A percentile compares a stretch with the other conserved stretches of the same genome.
phyloP scores from a whole-genome alignment of 2,888 invertebrate genomes.

The Eupithecia vulgata region DNA sequence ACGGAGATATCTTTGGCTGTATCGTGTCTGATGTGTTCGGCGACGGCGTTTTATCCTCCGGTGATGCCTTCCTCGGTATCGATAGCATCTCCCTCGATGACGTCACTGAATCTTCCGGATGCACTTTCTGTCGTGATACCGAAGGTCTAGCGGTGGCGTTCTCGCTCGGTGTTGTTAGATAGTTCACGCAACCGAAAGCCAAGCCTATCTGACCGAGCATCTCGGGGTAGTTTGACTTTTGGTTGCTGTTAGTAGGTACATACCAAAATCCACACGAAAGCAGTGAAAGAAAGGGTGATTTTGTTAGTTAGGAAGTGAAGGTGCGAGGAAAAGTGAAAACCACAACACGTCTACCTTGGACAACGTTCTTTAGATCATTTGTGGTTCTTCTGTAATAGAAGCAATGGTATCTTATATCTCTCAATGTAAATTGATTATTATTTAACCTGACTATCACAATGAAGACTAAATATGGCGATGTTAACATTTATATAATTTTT shows the following conservation, averaged over 20 bases:
- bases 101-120: conserved; percentile 73
- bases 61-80: conserved; percentile 65
- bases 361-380: conserved; percentile 82
- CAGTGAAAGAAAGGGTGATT: conserved; percentile 61
- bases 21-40: conserved; percentile 64
- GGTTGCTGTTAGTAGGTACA: conserved; percentile 72
- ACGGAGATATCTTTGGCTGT: conserved; percentile 78
- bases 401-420: conserved; percentile 48
- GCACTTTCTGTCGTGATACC: conserved; percentile 71
- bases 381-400: conserved; percentile 82
- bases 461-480: conserved; percentile 10
- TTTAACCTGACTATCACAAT: not conserved
- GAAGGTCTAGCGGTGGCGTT: conserved; percentile 52
- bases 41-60: conserved; percentile 73
- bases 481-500: not conserved
- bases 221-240: conserved; percentile 81
- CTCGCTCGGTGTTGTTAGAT: conserved; percentile 71
- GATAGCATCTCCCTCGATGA: conserved; percentile 65
- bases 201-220: conserved; percentile 82
- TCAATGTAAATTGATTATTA: conserved; percentile 23
- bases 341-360: conserved; percentile 80
- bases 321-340: conserved; percentile 54
- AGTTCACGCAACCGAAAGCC: conserved; percentile 82
- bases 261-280: conserved; percentile 57
- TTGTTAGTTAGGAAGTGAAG: conserved; percentile 52